phyloP scores from a whole-genome alignment of 2,113 vertebrate species.

The Microtus oregoni region DNA sequence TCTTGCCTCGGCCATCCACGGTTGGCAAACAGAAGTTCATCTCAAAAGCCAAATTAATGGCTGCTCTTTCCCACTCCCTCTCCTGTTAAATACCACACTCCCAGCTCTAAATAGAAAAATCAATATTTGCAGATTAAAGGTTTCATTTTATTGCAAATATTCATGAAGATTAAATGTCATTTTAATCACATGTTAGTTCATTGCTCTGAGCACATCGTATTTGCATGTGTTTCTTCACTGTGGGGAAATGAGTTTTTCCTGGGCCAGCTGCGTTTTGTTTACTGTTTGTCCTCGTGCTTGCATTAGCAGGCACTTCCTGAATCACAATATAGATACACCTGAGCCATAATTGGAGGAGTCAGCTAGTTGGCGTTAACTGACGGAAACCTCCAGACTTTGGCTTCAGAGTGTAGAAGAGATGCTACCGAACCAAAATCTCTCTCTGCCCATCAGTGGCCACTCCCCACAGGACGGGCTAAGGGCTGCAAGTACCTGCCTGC shows the following conservation, averaged over 20 bases:
- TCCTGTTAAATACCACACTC: conserved; percentile 49
- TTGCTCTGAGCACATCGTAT: background rate
- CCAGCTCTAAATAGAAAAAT: conserved; percentile 59
- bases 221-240: background rate
- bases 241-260: background rate
- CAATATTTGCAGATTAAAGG: conserved; percentile 74
- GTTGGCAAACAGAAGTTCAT: background rate
- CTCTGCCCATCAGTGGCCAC: rapidly evolving
- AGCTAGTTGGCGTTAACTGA: background rate
- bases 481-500: background rate
- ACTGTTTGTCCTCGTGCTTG: background rate
- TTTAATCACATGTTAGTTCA: conserved; percentile 51
- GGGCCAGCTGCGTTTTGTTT: conserved; percentile 9
- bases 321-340: background rate
- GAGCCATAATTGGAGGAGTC: background rate
- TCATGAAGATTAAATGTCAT: conserved; percentile 76
- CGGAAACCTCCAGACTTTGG: background rate
- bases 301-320: background rate
- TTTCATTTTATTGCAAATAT: conserved; percentile 69
- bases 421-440: rapidly evolving
- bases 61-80: background rate
- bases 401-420: background rate
- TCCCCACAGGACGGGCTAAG: rapidly evolving
- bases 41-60: background rate
- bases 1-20: rapidly evolving